These are phyloP conservation scores for Cepaea nemoralis DNA, from an alignment of 1,140 invertebrate species.

Conservation along the genomic window DNA sequence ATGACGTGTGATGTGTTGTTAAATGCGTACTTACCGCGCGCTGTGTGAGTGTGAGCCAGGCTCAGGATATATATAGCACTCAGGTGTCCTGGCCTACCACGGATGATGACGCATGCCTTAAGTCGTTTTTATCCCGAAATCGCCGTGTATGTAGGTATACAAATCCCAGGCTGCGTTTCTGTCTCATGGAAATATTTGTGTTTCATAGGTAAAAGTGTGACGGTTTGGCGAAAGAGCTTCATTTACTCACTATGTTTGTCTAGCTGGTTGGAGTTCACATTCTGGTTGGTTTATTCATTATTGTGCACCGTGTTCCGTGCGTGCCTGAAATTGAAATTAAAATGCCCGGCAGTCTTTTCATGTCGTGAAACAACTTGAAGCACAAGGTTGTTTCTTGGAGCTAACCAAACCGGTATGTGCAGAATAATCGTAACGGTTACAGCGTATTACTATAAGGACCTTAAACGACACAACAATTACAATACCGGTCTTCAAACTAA, in stretches of 20 bases:
- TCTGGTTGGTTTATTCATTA: too few species aligned
- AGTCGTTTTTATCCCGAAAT: not conserved
- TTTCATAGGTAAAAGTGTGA: not conserved
- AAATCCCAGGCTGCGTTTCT: not conserved
- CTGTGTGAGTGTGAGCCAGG: not conserved
- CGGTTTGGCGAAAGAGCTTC: not conserved
- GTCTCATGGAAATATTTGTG: not conserved
- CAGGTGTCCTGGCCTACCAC: slow-evolving; percentile 3
- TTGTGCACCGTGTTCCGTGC: too few species aligned
- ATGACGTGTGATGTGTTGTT: not conserved
- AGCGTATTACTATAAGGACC: too few species aligned
- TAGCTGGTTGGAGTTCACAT: too few species aligned
- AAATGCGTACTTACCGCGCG: not conserved
- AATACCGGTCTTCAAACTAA: too few species aligned
- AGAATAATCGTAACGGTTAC: too few species aligned
- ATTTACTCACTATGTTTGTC: not conserved
- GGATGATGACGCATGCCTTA: not conserved
- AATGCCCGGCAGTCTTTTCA: too few species aligned
- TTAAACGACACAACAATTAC: too few species aligned
- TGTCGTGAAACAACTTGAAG: too few species aligned
- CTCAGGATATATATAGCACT: slow-evolving; percentile 4
- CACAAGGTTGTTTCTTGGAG: too few species aligned
- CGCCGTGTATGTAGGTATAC: not conserved
- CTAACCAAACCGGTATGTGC: too few species aligned
- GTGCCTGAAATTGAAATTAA: too few species aligned